Conservation (phyloP, 2,888 invertebrate species). For the Lasioglossum vierecki region DNA sequence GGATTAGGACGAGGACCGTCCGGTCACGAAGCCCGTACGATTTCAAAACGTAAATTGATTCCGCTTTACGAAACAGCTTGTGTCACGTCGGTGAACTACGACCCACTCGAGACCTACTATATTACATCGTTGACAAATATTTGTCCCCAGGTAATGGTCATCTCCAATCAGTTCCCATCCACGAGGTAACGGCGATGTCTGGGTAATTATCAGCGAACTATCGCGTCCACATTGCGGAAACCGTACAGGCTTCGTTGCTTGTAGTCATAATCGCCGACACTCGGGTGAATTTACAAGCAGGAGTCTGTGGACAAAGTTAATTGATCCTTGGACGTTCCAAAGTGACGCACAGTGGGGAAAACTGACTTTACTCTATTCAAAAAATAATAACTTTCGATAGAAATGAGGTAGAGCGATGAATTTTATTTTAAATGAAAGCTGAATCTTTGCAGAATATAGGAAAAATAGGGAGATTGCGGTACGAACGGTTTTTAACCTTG, state of each 20-base stretch:
- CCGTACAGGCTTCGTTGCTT: background rate
- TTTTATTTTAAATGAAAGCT: no score
- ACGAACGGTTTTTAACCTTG: no score
- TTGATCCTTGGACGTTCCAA: no score
- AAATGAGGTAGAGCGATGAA: no score
- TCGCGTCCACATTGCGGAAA: background rate
- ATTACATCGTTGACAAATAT: constrained; percentile 24
- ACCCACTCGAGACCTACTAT: background rate
- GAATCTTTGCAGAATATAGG: no score
- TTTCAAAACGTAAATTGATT: constrained; percentile 24
- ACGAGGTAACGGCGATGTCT: background rate
- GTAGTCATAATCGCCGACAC: background rate
- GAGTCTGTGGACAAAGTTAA: background rate
- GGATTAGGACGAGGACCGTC: background rate
- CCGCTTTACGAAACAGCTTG: constrained; percentile 27
- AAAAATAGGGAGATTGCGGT: no score
- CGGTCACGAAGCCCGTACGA: constrained; percentile 3
- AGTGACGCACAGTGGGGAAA: no score
- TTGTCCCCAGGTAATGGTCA: background rate
- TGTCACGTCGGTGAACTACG: background rate
- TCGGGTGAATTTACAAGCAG: background rate
- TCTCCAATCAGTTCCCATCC: background rate
- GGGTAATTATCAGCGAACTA: background rate
- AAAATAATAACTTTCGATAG: no score
- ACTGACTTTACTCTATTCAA: no score